Percentiles rank a stretch among this genome's conserved stretches.
These are phyloP conservation scores for Drosophila albomicans DNA, from an alignment of 1,140 invertebrate genomes.

Conservation along the genomic window DNA sequence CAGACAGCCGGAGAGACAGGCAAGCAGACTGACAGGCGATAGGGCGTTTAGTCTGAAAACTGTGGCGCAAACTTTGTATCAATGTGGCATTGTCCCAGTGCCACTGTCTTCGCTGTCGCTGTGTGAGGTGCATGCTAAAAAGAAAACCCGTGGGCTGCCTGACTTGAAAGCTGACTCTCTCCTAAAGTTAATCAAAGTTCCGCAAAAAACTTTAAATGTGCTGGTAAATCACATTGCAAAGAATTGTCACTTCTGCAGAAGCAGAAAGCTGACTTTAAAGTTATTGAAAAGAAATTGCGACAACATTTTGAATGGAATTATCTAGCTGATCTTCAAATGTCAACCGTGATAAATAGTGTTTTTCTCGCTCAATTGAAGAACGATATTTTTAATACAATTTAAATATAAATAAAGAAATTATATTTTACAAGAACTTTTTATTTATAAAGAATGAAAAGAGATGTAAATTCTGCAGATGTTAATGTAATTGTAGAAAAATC, in stretches of 20 bases:
- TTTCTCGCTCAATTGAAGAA: too few species aligned
- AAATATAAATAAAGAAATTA: too few species aligned
- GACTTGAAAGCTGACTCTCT: not conserved
- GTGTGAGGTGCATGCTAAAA: constrained; percentile 11
- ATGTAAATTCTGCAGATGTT: too few species aligned
- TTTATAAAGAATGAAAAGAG: too few species aligned
- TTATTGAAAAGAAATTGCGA: too few species aligned
- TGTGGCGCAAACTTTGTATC: constrained; percentile 39
- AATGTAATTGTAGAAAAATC: too few species aligned
- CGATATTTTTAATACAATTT: too few species aligned
- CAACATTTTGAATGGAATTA: too few species aligned
- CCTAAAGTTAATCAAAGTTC: constrained; percentile 34
- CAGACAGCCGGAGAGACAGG: constrained; percentile 13
- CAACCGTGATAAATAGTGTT: too few species aligned
- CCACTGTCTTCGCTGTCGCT: not conserved
- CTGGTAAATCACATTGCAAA: not conserved
- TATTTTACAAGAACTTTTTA: too few species aligned
- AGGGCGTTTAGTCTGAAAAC: constrained; percentile 46
- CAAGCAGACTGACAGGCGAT: constrained; percentile 38
- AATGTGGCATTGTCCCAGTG: not conserved
- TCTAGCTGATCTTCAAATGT: too few species aligned
- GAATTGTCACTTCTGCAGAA: not conserved
- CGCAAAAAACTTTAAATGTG: constrained; percentile 19
- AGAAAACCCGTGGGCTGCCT: constrained; percentile 22
- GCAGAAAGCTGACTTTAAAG: not conserved